phyloP scores from a whole-genome alignment of 2,797 vertebrate genomes.

The Acomys russatus region DNA sequence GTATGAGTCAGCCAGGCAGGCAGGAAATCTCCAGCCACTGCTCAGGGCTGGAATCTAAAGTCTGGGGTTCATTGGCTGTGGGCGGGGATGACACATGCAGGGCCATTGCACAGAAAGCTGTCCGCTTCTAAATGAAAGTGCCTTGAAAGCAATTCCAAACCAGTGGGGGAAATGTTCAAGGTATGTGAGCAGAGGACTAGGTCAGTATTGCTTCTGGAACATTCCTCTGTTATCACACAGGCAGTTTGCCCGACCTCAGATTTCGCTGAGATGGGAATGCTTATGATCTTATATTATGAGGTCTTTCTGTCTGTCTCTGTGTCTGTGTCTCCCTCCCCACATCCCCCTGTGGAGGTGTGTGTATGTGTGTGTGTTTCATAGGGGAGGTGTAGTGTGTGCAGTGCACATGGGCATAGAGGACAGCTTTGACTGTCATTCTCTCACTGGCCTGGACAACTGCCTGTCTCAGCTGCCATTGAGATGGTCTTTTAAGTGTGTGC shows the following conservation, averaged over 20 bases:
- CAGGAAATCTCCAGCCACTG: accelerated
- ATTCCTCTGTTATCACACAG: too few relatives aligned
- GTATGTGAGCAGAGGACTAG: background rate
- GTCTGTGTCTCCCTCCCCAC: background rate
- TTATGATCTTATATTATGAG: too few relatives aligned
- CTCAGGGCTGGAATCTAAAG: accelerated
- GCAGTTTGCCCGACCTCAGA: background rate
- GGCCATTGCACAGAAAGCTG: accelerated
- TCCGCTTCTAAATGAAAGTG: background rate
- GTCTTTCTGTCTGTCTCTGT: background rate
- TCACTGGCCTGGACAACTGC: background rate
- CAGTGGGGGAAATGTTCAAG: background rate
- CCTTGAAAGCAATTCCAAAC: background rate
- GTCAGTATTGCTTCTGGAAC: background rate
- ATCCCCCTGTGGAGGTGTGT: too few relatives aligned
- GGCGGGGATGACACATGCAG: accelerated
- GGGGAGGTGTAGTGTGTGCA: background rate
- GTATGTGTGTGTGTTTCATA: background rate
- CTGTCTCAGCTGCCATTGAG: background rate
- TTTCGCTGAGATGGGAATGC: background rate
- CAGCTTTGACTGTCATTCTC: background rate
- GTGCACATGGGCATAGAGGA: background rate
- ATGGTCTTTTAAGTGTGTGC: background rate
- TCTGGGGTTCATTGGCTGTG: accelerated
- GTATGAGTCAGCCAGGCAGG: accelerated